Percentiles rank a stretch among this genome's conserved stretches.
phyloP scores from a whole-genome alignment of 2,797 vertebrate genomes.

The Urosaurus nigricauda region DNA sequence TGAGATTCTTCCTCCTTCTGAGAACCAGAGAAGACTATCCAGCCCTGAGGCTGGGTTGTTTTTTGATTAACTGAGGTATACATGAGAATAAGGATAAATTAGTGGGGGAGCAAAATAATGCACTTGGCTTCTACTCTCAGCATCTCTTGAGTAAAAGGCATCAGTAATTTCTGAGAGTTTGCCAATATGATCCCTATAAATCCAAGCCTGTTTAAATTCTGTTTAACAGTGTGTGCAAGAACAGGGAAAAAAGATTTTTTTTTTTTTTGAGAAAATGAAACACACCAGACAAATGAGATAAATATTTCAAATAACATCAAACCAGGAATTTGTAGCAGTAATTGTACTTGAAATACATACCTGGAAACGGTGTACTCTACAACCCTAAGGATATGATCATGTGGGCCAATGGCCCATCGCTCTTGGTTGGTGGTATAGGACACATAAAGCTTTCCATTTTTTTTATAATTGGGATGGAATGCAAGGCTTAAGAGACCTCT shows the following conservation, averaged over 20 bases:
- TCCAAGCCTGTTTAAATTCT: background rate
- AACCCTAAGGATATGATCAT: slow-evolving; percentile 97
- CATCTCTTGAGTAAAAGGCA: slow-evolving; percentile 54
- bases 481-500: slow-evolving; percentile 99
- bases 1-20: no score
- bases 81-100: slow-evolving; percentile 27
- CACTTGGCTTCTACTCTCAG: slow-evolving; percentile 3
- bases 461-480: slow-evolving; percentile 99
- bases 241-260: slow-evolving; percentile 5
- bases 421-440: slow-evolving; percentile 99
- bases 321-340: background rate
- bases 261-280: slow-evolving; percentile 7
- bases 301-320: background rate
- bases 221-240: slow-evolving; percentile 40
- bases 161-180: slow-evolving; percentile 38
- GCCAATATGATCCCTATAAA: slow-evolving; percentile 36
- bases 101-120: background rate
- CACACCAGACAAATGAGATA: slow-evolving; percentile 74
- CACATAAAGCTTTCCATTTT: slow-evolving; percentile 99
- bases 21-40: no score
- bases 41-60: background rate
- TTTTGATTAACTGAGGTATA: background rate
- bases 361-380: slow-evolving; percentile 99
- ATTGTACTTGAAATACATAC: slow-evolving; percentile 71
- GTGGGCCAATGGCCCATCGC: slow-evolving; percentile 97